Base-by-base conservation (phyloP, 2,888 invertebrate species). In the Lithophane socia region DNA sequence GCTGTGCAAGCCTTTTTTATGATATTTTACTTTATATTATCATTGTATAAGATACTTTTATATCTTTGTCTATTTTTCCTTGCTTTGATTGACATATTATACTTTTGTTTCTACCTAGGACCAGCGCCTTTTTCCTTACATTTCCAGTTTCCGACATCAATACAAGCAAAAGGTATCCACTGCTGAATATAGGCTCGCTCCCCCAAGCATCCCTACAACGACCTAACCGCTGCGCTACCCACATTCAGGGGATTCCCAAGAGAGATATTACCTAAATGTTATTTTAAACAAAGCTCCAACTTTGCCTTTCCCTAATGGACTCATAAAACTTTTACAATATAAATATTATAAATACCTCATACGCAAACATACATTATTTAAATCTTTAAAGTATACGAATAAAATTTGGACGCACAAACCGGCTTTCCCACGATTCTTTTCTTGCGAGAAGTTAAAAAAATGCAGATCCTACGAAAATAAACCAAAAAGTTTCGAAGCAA, bases 401-500 rank as follows among this genome's bases (percentile, higher is more conserved):
- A 63, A 79, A 83, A 85, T 78, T 79, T 74, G 69, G 69, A 68
- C 44, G 10, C 64, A 61, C 61, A 73, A 80, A 72, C 75, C 76
- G 77, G 21, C 76, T 81, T 85, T 80, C 72, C 67, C 81, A 78
- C 85, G 85, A 54, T 73, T 73, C 77, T 83, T 80, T 74, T 60
- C 67, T 68, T 47, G 63, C 12, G 52, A 37, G 7, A 84, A 79
- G 87, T 79, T 79, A 81, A 88, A 88, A 86, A 85, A 83, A 87
- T 85, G 79, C 77, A 87, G 83, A 85, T 87, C 77, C 72, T 68
- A 63, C 73, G 84, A 83, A 88, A 87, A 83, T 79, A 84, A 74
- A 82, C 69, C 82, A 71, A 71, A 79, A 87, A 88, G 82, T 88
- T 88, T 82, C 2, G 70, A 83, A 82, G 86, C 87, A 89, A 88